These are phyloP conservation scores for Micropoecilia bifurca DNA, from an alignment of 2,797 vertebrate genomes.

Conservation along the genomic window DNA sequence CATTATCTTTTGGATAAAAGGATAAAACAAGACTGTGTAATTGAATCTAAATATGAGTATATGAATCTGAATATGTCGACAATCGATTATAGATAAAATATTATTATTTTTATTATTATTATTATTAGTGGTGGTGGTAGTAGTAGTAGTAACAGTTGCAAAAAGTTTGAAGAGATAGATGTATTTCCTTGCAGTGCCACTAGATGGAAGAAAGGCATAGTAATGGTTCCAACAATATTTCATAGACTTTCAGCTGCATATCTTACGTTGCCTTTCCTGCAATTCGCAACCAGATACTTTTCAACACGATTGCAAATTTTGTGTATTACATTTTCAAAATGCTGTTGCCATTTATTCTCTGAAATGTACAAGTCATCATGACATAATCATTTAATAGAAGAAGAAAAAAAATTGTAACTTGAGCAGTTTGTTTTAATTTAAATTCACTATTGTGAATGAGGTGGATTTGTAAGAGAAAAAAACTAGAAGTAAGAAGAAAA, in stretches of 20 bases:
- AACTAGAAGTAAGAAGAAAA: too few relatives aligned
- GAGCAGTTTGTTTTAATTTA: background rate
- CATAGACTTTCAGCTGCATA: background rate
- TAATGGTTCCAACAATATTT: background rate
- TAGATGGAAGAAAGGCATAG: slow-evolving; percentile 37
- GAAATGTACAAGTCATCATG: too few relatives aligned
- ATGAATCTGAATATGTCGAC: background rate
- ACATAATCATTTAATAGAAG: background rate
- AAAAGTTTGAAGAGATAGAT: background rate
- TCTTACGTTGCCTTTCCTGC: background rate
- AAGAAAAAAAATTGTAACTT: background rate
- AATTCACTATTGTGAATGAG: background rate
- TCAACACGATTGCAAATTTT: background rate
- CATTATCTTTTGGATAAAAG: background rate
- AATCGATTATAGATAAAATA: background rate
- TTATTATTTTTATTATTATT: background rate
- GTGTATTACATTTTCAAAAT: background rate
- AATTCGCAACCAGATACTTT: background rate
- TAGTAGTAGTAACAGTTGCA: too few relatives aligned
- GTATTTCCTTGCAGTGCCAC: slow-evolving; percentile 38
- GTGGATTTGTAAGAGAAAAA: background rate
- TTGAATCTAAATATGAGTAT: background rate
- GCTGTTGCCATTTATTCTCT: background rate
- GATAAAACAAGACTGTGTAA: background rate
- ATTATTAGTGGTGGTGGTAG: too few relatives aligned